Conservation (phyloP, 2,797 vertebrate genomes). For the Sphaeramia orbicularis region DNA sequence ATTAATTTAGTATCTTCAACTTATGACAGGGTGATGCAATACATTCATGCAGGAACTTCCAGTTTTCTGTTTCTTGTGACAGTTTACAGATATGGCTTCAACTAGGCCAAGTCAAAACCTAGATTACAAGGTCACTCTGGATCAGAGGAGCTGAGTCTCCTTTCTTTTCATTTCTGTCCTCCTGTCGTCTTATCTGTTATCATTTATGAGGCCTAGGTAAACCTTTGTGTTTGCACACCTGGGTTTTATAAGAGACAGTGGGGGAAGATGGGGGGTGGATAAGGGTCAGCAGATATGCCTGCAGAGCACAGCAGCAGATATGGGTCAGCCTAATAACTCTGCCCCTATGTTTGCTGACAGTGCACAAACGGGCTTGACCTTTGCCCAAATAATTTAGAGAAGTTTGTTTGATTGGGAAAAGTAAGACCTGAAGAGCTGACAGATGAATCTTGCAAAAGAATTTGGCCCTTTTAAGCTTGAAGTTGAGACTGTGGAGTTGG, state of each 20-base stretch:
- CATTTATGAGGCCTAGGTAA: slow-evolving; percentile 69
- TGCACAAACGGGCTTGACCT: slow-evolving; percentile 59
- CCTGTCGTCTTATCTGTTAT: slow-evolving; percentile 66
- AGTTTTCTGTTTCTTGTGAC: not conserved
- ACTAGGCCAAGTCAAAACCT: slow-evolving; percentile 37
- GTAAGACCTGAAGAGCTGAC: slow-evolving; percentile 35
- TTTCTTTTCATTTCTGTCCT: slow-evolving; percentile 47
- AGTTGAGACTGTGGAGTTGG: slow-evolving; percentile 50
- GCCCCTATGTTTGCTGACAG: slow-evolving; percentile 59
- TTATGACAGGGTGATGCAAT: not conserved
- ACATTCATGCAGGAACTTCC: slow-evolving; percentile 4
- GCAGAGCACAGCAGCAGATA: slow-evolving; percentile 48
- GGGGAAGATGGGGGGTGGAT: slow-evolving; percentile 36
- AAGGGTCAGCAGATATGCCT: slow-evolving; percentile 55
- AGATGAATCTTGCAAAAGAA: slow-evolving; percentile 31
- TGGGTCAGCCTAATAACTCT: slow-evolving; percentile 43
- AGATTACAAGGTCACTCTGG: slow-evolving; percentile 48
- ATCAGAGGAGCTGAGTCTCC: slow-evolving; percentile 34
- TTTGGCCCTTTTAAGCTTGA: slow-evolving; percentile 29
- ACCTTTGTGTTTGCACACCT: slow-evolving; percentile 79
- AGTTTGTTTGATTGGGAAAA: slow-evolving; percentile 37
- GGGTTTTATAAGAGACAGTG: slow-evolving; percentile 67
- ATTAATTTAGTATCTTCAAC: slow-evolving; percentile 5
- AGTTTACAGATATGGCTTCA: slow-evolving; percentile 9
- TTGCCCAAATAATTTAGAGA: slow-evolving; percentile 32